Percentiles rank a stretch among this genome's conserved stretches.
Conservation (phyloP, 2,888 invertebrate species). For the Eurois occulta region DNA sequence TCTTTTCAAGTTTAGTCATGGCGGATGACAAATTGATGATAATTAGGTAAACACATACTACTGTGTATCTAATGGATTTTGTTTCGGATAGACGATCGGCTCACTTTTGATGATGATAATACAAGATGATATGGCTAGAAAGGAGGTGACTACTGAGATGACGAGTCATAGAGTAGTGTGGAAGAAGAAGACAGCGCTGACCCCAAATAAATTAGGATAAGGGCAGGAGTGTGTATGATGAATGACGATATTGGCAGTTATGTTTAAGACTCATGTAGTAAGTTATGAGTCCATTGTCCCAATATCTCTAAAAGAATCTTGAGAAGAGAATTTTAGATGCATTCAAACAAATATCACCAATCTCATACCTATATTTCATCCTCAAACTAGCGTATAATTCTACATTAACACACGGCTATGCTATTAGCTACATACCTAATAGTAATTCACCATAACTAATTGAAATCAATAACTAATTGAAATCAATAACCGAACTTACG, state of each 20-base stretch:
- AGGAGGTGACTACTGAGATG: neutral
- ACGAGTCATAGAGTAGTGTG: neutral
- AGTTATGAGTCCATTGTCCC: neutral
- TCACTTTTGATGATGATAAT: neutral
- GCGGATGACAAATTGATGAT: neutral
- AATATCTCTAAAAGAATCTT: neutral
- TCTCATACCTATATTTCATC: neutral
- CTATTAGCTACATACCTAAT: slow-evolving; percentile 38
- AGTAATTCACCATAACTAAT: slow-evolving; percentile 58
- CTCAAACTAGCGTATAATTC: slow-evolving; percentile 3
- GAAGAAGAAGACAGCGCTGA: too few species aligned
- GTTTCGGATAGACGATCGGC: neutral
- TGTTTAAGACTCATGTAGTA: neutral
- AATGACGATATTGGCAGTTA: neutral
- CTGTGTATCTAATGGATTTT: neutral
- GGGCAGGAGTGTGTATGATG: neutral
- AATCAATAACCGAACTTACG: slow-evolving; percentile 59
- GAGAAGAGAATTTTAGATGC: neutral
- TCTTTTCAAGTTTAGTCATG: neutral
- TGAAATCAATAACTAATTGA: slow-evolving; percentile 63
- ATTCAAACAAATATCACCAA: neutral
- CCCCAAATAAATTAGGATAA: neutral
- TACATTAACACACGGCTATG: neutral
- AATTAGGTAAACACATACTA: neutral
- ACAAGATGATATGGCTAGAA: neutral